Percentiles rank a stretch among this genome's conserved stretches.
Evolutionary conservation across 2,113 vertebrate genomes (phyloP).

Genomic region (Rostratula benghalensis): DNA sequence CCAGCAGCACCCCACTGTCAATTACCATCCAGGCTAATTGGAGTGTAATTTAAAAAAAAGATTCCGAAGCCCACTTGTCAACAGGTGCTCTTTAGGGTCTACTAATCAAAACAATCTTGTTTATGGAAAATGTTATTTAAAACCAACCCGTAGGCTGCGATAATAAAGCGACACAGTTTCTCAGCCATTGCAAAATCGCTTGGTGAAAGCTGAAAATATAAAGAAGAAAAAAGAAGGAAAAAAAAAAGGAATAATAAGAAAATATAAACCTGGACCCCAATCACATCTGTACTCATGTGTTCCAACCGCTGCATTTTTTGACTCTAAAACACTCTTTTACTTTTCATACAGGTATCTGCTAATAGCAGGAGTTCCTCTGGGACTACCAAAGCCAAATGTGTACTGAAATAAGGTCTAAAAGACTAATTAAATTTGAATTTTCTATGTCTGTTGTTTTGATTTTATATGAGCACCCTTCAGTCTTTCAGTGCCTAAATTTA

Average conservation of each 20-base stretch:
- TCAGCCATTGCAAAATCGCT: neutral
- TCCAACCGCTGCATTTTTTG: constrained; percentile 51
- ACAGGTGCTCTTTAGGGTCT: constrained; percentile 19
- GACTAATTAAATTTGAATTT: constrained; percentile 40
- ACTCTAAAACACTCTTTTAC: constrained; percentile 59
- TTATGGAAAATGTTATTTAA: constrained; percentile 59
- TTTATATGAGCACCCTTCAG: constrained; percentile 40
- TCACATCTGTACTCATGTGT: constrained; percentile 5
- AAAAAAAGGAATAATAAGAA: neutral
- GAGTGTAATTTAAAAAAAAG: constrained; percentile 9
- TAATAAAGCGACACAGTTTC: constrained; percentile 42
- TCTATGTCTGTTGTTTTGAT: constrained; percentile 47
- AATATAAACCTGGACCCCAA: constrained; percentile 38
- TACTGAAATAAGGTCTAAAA: constrained; percentile 44
- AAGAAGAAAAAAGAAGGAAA: no score
- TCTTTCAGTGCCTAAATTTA: neutral
- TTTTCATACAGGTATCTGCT: constrained; percentile 51
- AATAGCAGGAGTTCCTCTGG: constrained; percentile 48
- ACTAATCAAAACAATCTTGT: constrained; percentile 45
- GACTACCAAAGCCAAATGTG: constrained; percentile 48
- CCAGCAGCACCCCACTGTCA: neutral
- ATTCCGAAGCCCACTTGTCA: constrained; percentile 14
- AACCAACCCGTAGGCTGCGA: constrained; percentile 32
- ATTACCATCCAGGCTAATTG: neutral
- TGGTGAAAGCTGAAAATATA: neutral